phyloP scores from a whole-genome alignment of 1,140 invertebrate species.

The Sitodiplosis mosellana region DNA sequence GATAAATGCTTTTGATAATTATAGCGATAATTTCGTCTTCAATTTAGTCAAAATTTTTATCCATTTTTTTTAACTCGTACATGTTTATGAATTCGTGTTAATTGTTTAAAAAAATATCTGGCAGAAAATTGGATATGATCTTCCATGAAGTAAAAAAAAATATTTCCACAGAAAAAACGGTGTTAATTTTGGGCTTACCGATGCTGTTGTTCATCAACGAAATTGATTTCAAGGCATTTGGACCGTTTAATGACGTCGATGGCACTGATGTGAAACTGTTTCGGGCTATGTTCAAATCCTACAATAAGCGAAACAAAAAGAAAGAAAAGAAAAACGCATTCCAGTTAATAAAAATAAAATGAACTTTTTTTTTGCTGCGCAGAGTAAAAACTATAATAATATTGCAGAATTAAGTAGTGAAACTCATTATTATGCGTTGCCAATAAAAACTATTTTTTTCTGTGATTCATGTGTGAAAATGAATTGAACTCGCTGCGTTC shows the following conservation, averaged over 20 bases:
- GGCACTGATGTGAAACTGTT: conserved; percentile 62
- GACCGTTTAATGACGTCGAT: conserved; percentile 56
- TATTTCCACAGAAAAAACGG: not conserved
- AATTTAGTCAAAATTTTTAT: not conserved
- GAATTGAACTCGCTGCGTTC: too few species aligned
- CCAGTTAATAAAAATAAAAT: not conserved
- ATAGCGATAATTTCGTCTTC: too few species aligned
- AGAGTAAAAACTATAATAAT: not conserved
- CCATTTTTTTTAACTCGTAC: conserved; percentile 2
- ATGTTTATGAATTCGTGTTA: too few species aligned
- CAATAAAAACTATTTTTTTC: too few species aligned
- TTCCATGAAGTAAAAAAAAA: too few species aligned
- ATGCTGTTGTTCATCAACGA: conserved; percentile 62
- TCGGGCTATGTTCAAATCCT: conserved; percentile 61
- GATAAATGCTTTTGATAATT: too few species aligned
- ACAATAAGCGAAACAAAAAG: conserved; percentile 10
- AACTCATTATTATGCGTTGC: not conserved
- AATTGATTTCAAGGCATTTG: conserved; percentile 45
- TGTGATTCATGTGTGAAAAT: too few species aligned
- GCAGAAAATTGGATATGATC: too few species aligned
- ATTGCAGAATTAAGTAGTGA: not conserved
- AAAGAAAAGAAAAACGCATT: not conserved
- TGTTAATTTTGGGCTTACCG: conserved; percentile 32
- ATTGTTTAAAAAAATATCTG: too few species aligned
- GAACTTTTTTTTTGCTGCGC: not conserved